Percentiles rank a stretch among this genome's conserved stretches.
These are phyloP conservation scores for Heteromormyrus szaboi DNA, from an alignment of 2,797 vertebrate genomes.

Conservation along the genomic window DNA sequence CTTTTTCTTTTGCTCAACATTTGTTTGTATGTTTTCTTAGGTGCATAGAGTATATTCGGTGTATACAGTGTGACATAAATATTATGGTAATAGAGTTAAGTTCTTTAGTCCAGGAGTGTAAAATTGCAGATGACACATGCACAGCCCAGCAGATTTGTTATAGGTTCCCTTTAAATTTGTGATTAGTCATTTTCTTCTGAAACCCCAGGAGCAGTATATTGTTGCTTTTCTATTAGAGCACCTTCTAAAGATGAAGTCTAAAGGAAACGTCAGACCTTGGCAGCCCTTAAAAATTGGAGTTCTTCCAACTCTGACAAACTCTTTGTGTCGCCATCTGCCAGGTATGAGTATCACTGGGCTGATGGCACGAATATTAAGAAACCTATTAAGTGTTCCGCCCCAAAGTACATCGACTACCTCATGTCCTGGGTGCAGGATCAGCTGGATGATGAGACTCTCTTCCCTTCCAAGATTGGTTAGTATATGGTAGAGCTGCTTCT, in stretches of 20 bases:
- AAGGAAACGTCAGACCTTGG: background rate
- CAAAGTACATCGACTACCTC: constrained; percentile 94
- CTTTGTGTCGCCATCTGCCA: constrained; percentile 34
- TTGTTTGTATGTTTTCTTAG: background rate
- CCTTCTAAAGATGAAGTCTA: background rate
- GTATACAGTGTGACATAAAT: background rate
- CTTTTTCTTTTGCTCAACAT: background rate
- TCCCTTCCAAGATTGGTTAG: constrained; percentile 92
- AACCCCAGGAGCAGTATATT: background rate
- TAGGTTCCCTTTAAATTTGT: background rate
- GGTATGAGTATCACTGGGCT: constrained; percentile 95
- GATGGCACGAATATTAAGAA: constrained; percentile 96
- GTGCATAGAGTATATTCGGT: background rate
- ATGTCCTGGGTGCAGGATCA: constrained; percentile 99
- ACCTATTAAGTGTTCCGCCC: constrained; percentile 91
- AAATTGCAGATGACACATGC: background rate
- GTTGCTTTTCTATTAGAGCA: background rate
- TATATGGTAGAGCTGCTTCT: background rate
- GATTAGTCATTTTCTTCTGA: background rate
- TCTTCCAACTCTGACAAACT: background rate
- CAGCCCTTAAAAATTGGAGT: background rate
- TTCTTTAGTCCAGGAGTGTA: background rate
- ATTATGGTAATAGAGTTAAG: background rate
- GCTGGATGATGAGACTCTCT: constrained; percentile 92
- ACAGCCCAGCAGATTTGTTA: background rate